Base-by-base conservation (phyloP, 2,113 vertebrate species). In the Ahaetulla prasina region DNA sequence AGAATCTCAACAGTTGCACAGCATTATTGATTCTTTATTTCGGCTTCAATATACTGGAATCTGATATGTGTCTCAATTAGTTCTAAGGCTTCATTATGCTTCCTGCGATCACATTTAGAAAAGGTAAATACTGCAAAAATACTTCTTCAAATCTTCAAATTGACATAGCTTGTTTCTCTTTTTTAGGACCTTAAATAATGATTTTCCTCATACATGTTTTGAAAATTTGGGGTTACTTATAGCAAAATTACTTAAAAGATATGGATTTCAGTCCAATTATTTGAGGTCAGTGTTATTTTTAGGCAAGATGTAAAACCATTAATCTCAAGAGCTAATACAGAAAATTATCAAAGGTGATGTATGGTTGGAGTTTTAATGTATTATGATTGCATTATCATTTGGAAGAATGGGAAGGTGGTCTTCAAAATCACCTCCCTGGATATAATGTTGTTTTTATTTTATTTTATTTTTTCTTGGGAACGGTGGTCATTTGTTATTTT, bases 151-250 rank as follows among this genome's bases (percentile, higher is more conserved):
- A 63, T 8, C 5, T 87, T 93, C 90, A 60, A 55, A 96, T 96
- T 96, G 96, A 45, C 90, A 92, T 95, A 94, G 84, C 18, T 89
- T 10, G 43, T 95, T 96, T 94, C 91, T 95, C 89, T n/a, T n/a
- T 89, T 88, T 92, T 91, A 1, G 95, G 91, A 96, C 96, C 96
- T 97, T 96, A 96, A 97, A 89, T 85, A 93, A 68, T 91, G 74
- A 80, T 39, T 80, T 39, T 39, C 8, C 18, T 80, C 43, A 87
- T 50, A 50, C 47, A 87, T 87, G 14, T 87, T 87, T 87, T 50
- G 47, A 50, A 30, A 30, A 27, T 2, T n/a, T 87, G 47, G 47
- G 68, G 3, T 39, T 20, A 30, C 20, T 57, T 52, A 30, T 50
- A 25, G 30, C n/a, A 22, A 50, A 86, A 91, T n/a, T 49, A 52